Evolutionary conservation across 2,797 vertebrate species (phyloP).

Genomic region (Fundulus diaphanus): DNA sequence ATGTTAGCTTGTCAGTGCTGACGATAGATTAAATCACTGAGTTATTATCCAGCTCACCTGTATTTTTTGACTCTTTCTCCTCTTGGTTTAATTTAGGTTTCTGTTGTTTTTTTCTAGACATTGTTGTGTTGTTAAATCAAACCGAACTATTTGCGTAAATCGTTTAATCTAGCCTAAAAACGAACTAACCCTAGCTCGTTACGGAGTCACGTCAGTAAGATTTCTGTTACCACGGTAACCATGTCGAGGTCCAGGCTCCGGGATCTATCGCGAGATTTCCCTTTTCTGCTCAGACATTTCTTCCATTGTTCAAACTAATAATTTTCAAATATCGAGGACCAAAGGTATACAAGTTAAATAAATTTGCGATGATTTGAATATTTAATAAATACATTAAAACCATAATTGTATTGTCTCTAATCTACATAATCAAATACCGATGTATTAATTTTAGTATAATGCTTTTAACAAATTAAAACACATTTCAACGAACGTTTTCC

Average conservation of each 20-base stretch:
- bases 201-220: background rate
- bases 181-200: background rate
- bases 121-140: constrained; percentile 28
- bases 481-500: background rate
- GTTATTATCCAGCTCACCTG: constrained; percentile 57
- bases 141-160: background rate
- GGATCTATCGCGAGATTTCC: constrained; percentile 41
- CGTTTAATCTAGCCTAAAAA: fast-evolving
- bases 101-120: constrained; percentile 66
- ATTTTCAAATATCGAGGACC: no score
- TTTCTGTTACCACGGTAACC: constrained; percentile 49
- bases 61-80: constrained; percentile 54
- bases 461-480: background rate
- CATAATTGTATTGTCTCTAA: no score
- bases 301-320: no score
- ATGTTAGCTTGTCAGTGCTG: background rate
- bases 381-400: no score
- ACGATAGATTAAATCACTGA: background rate
- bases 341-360: no score
- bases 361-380: no score
- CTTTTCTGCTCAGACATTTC: background rate
- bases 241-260: background rate
- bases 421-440: no score
- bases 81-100: constrained; percentile 59
- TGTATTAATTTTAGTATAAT: no score